Base-by-base conservation (phyloP, 2,113 vertebrate genomes). In the Acrocephalus kingi region DNA sequence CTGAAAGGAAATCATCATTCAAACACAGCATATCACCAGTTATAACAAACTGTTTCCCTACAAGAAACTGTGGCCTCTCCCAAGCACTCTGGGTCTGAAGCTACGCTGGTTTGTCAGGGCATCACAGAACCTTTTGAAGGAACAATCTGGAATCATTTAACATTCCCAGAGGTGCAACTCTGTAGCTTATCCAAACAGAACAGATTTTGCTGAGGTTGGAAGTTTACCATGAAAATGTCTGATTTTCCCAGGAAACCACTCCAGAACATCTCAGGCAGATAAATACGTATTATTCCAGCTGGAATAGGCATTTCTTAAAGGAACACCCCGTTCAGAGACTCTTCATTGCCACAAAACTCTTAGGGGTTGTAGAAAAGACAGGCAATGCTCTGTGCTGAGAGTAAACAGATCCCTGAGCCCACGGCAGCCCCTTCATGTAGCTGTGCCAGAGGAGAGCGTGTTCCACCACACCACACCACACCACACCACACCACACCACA, bases 171-270 rank as follows among this genome's bases (percentile, higher is more conserved):
- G 92, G 87, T 89, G 55, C 45, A 80, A 88, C 54, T 39, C 87
- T 51, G 43, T 39, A 90, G 77, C 68, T 69, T 90, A 91, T 63
- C 46, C 84, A 89, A 68, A 95, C 46, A 77, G 51, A 84, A 37
- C 31, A 78, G 58, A 76, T 92, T 81, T 91, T 59, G 79, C 94
- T 89, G 94, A 94, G 87, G 71, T 71, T 92, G 68, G 84, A 94
- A 92, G 82, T 82, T 95, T 66, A 92, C 74, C 30, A 10, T 61
- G 59, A 88, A 91, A 91, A 89, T 22, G 64, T 64, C 64, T 25
- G 9, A 75, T 93, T 87, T 90, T 76, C 63, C 55, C 75, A 85
- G 73, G 71, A 92, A 96, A 94, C 54, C 62, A 71, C 81, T 89
- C 77, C 30, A 84, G 86, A 89, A 89, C 76, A 85, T 91, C 79